Percentiles rank a stretch among this genome's conserved stretches.
These are phyloP conservation scores for Noctua janthe DNA, from an alignment of 2,888 invertebrate species.

Conservation along the genomic window DNA sequence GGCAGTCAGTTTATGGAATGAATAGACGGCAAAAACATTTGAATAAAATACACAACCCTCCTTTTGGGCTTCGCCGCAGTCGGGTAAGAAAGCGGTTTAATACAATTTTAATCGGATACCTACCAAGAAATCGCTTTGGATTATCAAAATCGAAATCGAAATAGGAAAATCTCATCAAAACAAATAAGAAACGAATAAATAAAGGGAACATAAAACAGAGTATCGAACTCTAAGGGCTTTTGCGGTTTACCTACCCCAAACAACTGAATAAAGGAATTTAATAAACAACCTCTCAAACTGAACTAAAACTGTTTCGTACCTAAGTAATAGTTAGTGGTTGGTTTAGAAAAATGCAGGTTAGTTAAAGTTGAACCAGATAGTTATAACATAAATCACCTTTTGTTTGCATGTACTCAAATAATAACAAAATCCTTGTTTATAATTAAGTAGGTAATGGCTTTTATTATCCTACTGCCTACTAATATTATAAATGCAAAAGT, in stretches of 20 bases:
- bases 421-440: background rate
- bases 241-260: conserved; percentile 19
- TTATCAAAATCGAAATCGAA: background rate
- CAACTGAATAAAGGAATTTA: conserved; percentile 34
- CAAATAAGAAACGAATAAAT: conserved; percentile 18
- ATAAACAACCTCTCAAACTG: conserved; percentile 40
- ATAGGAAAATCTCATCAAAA: conserved; percentile 17
- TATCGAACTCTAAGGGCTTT: conserved; percentile 5
- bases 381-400: background rate
- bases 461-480: background rate
- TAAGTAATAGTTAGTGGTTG: conserved; percentile 19
- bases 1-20: background rate
- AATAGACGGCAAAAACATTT: background rate
- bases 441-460: background rate
- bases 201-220: conserved; percentile 19
- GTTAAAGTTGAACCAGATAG: background rate
- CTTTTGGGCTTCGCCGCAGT: too few relatives aligned
- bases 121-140: background rate
- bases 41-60: background rate
- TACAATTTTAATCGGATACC: background rate
- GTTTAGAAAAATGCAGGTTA: conserved; percentile 11
- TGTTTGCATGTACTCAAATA: background rate
- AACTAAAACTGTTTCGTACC: conserved; percentile 22
- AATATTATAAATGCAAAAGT: too few relatives aligned
- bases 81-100: background rate